These are phyloP conservation scores for Saxidomus purpurata DNA, from an alignment of 1,140 invertebrate genomes.

Conservation along the genomic window DNA sequence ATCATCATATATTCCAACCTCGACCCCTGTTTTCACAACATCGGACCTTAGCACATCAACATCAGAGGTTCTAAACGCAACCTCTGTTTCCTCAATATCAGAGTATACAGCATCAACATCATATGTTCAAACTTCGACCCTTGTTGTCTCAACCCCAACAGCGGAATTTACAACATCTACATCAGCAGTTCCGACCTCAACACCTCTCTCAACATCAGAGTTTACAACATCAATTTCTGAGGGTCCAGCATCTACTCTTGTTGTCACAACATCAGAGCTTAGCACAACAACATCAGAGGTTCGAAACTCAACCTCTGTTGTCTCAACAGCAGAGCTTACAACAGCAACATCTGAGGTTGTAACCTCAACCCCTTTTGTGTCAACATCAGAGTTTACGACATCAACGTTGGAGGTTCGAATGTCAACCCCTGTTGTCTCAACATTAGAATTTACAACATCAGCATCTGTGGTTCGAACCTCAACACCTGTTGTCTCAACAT, in stretches of 20 bases:
- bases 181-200: too few species aligned
- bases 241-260: too few species aligned
- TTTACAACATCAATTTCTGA: not conserved
- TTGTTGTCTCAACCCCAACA: not conserved
- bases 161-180: not conserved
- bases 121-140: not conserved
- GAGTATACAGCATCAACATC: not conserved
- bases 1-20: not conserved
- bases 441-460: not conserved
- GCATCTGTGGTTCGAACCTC: not conserved
- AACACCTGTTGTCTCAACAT: conserved; percentile 3
- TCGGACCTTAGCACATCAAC: not conserved
- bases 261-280: not conserved
- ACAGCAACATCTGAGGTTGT: not conserved
- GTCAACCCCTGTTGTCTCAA: not conserved
- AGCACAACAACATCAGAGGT: not conserved
- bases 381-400: too few species aligned
- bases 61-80: not conserved
- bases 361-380: not conserved
- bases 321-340: too few species aligned
- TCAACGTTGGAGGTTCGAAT: not conserved
- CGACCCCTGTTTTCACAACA: not conserved
- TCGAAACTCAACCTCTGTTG: not conserved
- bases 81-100: not conserved
- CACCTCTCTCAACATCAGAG: conserved; percentile 15